Evolutionary conservation across 2,888 invertebrate genomes (phyloP).

Genomic region (Nesidiocoris tenuis): DNA sequence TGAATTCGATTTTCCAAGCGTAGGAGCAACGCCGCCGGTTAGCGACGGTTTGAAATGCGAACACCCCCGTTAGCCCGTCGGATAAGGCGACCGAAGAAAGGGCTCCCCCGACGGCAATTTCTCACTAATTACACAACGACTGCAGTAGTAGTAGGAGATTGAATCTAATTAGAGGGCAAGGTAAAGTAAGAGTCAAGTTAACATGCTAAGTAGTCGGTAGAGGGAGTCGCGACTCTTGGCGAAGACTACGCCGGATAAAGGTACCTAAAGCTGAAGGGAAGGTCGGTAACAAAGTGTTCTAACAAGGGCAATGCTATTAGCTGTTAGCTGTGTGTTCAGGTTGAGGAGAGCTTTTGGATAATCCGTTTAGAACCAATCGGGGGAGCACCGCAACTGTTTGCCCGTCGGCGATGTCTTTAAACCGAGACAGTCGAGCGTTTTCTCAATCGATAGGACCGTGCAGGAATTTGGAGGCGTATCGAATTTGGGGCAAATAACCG

Average conservation of each 20-base stretch:
- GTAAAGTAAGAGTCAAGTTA: slow-evolving; percentile 45
- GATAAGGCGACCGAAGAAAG: neutral
- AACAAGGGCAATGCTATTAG: slow-evolving; percentile 44
- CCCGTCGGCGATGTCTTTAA: slow-evolving; percentile 20
- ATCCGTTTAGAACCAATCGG: slow-evolving; percentile 43
- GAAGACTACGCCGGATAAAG: neutral
- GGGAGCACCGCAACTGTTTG: slow-evolving; percentile 32
- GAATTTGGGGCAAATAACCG: no score
- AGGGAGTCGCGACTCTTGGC: slow-evolving; percentile 15
- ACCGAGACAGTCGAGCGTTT: slow-evolving; percentile 1
- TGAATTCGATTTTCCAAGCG: no score
- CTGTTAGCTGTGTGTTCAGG: slow-evolving; percentile 45
- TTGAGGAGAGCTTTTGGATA: slow-evolving; percentile 42
- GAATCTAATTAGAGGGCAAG: slow-evolving; percentile 42
- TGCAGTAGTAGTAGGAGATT: slow-evolving; percentile 32
- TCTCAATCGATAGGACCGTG: slow-evolving; percentile 17
- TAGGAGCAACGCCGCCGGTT: neutral
- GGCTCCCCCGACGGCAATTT: slow-evolving; percentile 26
- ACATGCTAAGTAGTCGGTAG: slow-evolving; percentile 45
- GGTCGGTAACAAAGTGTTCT: slow-evolving; percentile 44
- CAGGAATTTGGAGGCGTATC: no score
- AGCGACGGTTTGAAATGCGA: neutral
- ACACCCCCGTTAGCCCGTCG: neutral
- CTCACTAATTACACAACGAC: slow-evolving; percentile 42
- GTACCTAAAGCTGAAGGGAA: neutral